Percentiles rank a stretch among this genome's conserved stretches.
These are phyloP conservation scores for Chauna torquata DNA, from an alignment of 2,113 vertebrate genomes.

Conservation along the genomic window DNA sequence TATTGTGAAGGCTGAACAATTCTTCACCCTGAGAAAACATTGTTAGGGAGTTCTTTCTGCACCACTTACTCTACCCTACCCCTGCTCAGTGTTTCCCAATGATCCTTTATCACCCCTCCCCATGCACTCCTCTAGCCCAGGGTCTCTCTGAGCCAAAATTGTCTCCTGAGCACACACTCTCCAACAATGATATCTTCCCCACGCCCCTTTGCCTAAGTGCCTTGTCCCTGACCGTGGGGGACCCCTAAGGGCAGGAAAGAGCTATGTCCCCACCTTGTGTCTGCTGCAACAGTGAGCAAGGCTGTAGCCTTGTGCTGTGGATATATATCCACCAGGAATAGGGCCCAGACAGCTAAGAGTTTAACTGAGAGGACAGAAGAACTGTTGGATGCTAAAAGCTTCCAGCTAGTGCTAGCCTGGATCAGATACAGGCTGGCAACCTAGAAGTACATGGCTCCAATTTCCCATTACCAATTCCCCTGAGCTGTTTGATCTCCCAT, in stretches of 20 bases:
- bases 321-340: slow-evolving; percentile 46
- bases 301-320: slow-evolving; percentile 30
- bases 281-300: neutral
- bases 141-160: neutral
- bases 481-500: slow-evolving; percentile 2
- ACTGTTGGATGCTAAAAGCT: slow-evolving; percentile 53
- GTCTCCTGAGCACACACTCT: neutral
- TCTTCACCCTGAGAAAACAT: neutral
- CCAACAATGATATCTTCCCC: neutral
- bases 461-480: slow-evolving; percentile 27
- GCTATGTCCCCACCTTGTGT: neutral
- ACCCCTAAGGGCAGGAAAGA: neutral
- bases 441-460: neutral
- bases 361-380: slow-evolving; percentile 58
- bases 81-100: neutral
- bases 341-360: slow-evolving; percentile 15
- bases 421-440: slow-evolving; percentile 40
- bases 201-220: neutral
- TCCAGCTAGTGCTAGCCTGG: slow-evolving; percentile 5
- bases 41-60: fast-evolving
- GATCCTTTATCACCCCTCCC: neutral
- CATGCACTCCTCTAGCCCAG: neutral
- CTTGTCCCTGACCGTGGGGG: neutral
- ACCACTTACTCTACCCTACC: neutral
- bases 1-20: neutral